These are phyloP conservation scores for Pseudachorutes palmiensis DNA, from an alignment of 1,140 invertebrate genomes.

Conservation along the genomic window DNA sequence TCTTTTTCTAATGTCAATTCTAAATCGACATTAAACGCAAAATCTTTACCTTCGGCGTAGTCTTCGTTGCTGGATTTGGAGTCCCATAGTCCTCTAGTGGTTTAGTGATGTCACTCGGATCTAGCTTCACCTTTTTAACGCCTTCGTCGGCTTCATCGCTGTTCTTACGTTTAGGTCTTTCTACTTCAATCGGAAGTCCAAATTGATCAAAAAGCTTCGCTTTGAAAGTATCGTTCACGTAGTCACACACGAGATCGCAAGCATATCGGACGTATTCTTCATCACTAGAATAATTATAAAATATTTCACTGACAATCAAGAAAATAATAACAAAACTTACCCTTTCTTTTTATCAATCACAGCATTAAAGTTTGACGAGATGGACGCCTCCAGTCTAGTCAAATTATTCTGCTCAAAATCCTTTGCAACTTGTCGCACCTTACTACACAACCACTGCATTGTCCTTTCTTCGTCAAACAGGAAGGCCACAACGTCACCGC, in stretches of 20 bases:
- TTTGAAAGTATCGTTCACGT: constrained; percentile 9
- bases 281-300: not conserved
- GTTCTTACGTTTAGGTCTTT: constrained; percentile 5
- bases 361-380: constrained; percentile 32
- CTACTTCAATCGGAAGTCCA: not conserved
- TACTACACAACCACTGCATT: constrained; percentile 32
- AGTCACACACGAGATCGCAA: constrained; percentile 21
- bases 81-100: constrained; percentile 27
- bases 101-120: not conserved
- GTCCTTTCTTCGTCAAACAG: constrained; percentile 30
- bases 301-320: not conserved
- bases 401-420: constrained; percentile 23
- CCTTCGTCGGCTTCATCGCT: not conserved
- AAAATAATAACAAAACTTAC: too few species aligned
- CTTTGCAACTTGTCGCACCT: constrained; percentile 24
- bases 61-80: not conserved
- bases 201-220: constrained; percentile 6
- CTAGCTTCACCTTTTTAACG: constrained; percentile 2
- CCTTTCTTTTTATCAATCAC: not conserved
- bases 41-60: not conserved
- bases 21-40: too few species aligned
- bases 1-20: too few species aligned
- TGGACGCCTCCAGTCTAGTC: constrained; percentile 24
- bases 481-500: constrained; percentile 33
- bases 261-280: constrained; percentile 20